These are phyloP conservation scores for Microcaecilia unicolor DNA, from an alignment of 2,797 vertebrate species.

Conservation along the genomic window DNA sequence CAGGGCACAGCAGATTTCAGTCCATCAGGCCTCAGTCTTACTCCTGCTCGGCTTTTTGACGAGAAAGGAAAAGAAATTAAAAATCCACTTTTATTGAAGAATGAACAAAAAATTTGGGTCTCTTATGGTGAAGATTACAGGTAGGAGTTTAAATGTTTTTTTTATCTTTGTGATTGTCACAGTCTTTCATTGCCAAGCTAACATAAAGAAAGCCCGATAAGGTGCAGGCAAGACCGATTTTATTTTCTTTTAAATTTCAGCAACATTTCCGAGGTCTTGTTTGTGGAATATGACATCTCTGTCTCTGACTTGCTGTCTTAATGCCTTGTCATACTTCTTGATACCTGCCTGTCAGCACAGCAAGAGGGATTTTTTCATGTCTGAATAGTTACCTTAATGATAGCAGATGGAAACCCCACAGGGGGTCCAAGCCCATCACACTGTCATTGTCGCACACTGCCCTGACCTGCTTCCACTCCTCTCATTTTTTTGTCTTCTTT, in stretches of 20 bases:
- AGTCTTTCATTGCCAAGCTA: slow-evolving; percentile 9
- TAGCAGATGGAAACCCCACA: slow-evolving; percentile 79
- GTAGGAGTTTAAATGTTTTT: slow-evolving; percentile 25
- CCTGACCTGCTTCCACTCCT: slow-evolving; percentile 71
- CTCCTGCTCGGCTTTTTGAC: slow-evolving; percentile 29
- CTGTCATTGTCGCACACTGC: slow-evolving; percentile 72
- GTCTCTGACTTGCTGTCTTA: slow-evolving; percentile 56
- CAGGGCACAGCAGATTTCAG: slow-evolving; percentile 6
- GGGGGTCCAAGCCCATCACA: slow-evolving; percentile 72
- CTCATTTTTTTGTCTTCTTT: slow-evolving; percentile 62
- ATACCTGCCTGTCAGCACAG: slow-evolving; percentile 77
- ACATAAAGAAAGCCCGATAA: slow-evolving; percentile 25
- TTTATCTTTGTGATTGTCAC: slow-evolving; percentile 16
- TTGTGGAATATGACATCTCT: slow-evolving; percentile 55
- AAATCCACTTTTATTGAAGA: slow-evolving; percentile 16
- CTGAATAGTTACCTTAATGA: slow-evolving; percentile 87
- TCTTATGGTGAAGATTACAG: slow-evolving; percentile 33
- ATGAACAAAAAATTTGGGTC: slow-evolving; percentile 30
- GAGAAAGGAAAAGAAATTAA: slow-evolving; percentile 33
- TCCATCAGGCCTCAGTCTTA: slow-evolving; percentile 15
- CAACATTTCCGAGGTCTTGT: slow-evolving; percentile 42
- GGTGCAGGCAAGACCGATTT: slow-evolving; percentile 31
- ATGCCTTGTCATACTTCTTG: slow-evolving; percentile 75
- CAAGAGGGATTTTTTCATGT: slow-evolving; percentile 80
- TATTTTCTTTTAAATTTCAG: slow-evolving; percentile 41